phyloP scores from a whole-genome alignment of 2,888 invertebrate species.

The Brassicogethes aeneus region DNA sequence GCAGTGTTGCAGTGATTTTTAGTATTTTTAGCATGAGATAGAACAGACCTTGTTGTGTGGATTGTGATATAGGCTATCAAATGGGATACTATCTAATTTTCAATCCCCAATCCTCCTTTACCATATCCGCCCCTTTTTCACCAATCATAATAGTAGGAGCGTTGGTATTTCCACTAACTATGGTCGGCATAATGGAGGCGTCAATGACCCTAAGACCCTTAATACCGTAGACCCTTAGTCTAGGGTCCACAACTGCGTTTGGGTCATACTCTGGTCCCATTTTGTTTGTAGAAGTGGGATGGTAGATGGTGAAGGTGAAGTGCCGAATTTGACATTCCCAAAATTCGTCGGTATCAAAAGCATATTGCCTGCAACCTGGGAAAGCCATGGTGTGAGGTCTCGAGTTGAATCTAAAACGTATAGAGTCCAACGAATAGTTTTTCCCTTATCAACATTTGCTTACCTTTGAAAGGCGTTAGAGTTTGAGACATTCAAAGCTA shows the following conservation, averaged over 20 bases:
- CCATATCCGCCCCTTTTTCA: constrained; percentile 82
- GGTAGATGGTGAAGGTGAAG: constrained; percentile 73
- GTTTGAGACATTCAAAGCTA: constrained; percentile 71
- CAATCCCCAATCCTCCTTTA: constrained; percentile 70
- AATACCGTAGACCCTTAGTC: constrained; percentile 69
- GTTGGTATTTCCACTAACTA: constrained; percentile 84
- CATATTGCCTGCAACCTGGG: constrained; percentile 70
- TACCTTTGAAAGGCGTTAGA: constrained; percentile 65
- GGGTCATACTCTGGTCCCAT: constrained; percentile 75
- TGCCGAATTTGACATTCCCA: constrained; percentile 82
- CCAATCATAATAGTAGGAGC: constrained; percentile 87
- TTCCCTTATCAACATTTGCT: background rate
- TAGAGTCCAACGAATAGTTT: background rate
- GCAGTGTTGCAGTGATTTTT: too few relatives aligned
- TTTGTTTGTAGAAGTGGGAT: constrained; percentile 77
- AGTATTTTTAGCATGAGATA: too few relatives aligned
- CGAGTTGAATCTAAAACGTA: constrained; percentile 52
- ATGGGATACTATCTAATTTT: constrained; percentile 16
- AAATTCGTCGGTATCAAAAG: constrained; percentile 69
- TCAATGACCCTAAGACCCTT: constrained; percentile 70
- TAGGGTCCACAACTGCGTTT: constrained; percentile 70
- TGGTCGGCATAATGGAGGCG: constrained; percentile 82
- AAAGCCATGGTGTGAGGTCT: constrained; percentile 69
- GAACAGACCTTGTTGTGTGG: too few relatives aligned
- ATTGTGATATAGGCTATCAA: too few relatives aligned